Conservation (phyloP, 2,113 vertebrate species). For the Opisthocomus hoazin region DNA sequence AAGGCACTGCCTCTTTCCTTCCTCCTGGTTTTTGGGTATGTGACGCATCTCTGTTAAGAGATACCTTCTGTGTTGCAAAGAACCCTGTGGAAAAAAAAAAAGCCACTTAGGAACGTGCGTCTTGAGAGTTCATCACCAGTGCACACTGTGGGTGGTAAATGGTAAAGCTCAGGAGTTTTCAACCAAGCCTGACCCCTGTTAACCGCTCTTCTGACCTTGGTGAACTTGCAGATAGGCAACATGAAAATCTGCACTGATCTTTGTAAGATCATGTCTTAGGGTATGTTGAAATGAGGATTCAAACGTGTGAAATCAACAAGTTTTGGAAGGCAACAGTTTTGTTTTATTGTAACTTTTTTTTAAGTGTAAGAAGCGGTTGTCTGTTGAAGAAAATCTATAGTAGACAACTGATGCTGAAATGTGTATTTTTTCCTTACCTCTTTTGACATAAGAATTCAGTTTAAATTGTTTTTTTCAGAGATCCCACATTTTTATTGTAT, state of each 20-base stretch:
- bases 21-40: neutral
- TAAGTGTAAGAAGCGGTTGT: neutral
- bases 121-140: neutral
- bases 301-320: neutral
- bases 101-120: neutral
- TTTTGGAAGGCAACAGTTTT: neutral
- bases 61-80: neutral
- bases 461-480: neutral
- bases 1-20: neutral
- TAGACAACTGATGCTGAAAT: neutral
- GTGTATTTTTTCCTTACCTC: neutral
- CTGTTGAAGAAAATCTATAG: neutral
- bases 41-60: neutral
- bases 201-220: neutral
- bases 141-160: neutral
- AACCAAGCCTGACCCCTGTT: neutral
- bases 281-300: neutral
- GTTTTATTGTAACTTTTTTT: neutral
- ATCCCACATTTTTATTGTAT: neutral
- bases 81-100: neutral
- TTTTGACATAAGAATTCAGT: neutral
- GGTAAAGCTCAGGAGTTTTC: neutral
- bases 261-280: neutral
- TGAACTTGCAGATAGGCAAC: neutral
- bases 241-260: neutral